phyloP scores from a whole-genome alignment of 2,888 invertebrate genomes.

The Drosophila longiperda region DNA sequence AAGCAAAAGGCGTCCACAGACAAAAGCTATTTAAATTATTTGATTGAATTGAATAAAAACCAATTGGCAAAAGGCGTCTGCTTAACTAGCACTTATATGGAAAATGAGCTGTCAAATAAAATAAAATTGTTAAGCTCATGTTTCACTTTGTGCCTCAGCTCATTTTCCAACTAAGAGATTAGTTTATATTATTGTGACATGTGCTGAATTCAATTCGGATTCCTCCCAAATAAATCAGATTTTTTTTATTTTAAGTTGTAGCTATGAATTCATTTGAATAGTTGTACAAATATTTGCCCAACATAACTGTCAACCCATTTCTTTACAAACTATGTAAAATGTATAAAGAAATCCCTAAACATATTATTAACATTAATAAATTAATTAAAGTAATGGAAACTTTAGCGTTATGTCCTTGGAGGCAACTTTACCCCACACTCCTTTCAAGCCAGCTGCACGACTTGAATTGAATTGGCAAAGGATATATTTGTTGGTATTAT shows the following conservation, averaged over 20 bases:
- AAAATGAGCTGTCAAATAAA: background rate
- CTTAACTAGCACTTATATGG: background rate
- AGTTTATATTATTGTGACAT: background rate
- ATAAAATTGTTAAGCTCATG: background rate
- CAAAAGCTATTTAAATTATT: slow-evolving; percentile 24
- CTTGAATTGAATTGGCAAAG: slow-evolving; percentile 37
- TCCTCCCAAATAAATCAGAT: background rate
- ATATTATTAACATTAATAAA: slow-evolving; percentile 62
- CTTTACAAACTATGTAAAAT: background rate
- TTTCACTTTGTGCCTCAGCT: background rate
- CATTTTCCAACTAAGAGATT: background rate
- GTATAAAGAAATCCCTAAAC: slow-evolving; percentile 27
- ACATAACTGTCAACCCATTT: background rate
- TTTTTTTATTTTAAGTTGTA: background rate
- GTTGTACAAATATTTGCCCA: background rate
- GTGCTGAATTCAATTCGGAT: background rate
- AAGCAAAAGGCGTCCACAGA: slow-evolving; percentile 17
- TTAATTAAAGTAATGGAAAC: slow-evolving; percentile 66
- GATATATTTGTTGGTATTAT: background rate
- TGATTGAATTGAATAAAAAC: slow-evolving; percentile 34
- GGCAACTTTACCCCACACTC: background rate
- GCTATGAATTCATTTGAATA: slow-evolving; percentile 15
- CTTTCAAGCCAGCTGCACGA: background rate
- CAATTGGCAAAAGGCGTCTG: slow-evolving; percentile 20
- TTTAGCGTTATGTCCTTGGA: slow-evolving; percentile 44